Evolutionary conservation across 2,797 vertebrate genomes (phyloP).

Genomic region (Gallinago stenura): DNA sequence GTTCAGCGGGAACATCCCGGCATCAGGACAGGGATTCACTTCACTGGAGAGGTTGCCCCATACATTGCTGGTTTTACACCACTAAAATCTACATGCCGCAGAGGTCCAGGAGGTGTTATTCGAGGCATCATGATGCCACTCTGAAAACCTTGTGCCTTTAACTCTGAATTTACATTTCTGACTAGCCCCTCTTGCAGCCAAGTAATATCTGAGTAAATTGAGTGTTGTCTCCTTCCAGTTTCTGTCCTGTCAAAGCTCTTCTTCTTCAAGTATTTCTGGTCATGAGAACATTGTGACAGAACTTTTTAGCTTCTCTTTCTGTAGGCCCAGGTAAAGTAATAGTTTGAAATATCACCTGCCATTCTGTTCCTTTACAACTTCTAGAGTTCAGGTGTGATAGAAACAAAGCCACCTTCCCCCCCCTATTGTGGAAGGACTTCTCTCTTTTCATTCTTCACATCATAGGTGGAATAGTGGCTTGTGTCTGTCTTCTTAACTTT

Average conservation of each 20-base stretch:
- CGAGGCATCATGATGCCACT: background rate
- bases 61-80: background rate
- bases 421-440: fast-evolving
- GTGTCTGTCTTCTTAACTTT: background rate
- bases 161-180: background rate
- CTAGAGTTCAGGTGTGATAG: background rate
- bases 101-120: fast-evolving
- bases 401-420: background rate
- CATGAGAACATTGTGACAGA: background rate
- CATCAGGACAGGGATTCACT: fast-evolving
- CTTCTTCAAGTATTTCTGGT: background rate
- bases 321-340: background rate
- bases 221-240: background rate
- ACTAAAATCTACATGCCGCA: background rate
- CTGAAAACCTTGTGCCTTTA: background rate
- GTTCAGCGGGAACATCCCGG: fast-evolving
- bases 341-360: background rate
- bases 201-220: background rate
- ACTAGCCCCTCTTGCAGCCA: background rate
- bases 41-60: background rate
- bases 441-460: background rate
- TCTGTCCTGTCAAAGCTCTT: background rate
- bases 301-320: background rate
- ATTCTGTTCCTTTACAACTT: background rate
- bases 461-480: background rate